phyloP scores from a whole-genome alignment of 1,140 invertebrate species.

The Drosophila pectinifera region DNA sequence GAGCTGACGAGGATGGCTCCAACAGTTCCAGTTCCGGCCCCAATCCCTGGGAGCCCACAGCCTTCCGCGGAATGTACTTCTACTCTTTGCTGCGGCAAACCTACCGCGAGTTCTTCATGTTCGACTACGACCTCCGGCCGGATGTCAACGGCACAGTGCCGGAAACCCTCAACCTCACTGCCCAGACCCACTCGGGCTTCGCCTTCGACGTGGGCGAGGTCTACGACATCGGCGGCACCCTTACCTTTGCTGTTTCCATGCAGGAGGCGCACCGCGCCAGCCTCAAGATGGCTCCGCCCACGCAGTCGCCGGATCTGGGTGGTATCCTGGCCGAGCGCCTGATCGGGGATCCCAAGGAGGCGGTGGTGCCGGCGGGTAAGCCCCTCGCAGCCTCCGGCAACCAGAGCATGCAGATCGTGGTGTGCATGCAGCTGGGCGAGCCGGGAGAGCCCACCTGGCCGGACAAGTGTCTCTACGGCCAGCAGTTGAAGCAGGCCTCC shows the following conservation, averaged over 20 bases:
- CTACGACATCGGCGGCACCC: conserved; percentile 89
- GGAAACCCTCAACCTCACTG: conserved; percentile 88
- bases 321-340: conserved; percentile 75
- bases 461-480: conserved; percentile 86
- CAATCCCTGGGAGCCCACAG: conserved; percentile 64
- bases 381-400: conserved; percentile 49
- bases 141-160: conserved; percentile 87
- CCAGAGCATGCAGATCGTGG: conserved; percentile 86
- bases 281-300: conserved; percentile 79
- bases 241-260: conserved; percentile 88
- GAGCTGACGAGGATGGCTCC: background rate
- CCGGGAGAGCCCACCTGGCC: conserved; percentile 86
- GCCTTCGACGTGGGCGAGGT: conserved; percentile 89
- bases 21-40: conserved; percentile 29
- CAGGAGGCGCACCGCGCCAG: conserved; percentile 86
- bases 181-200: conserved; percentile 87
- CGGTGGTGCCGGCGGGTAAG: background rate
- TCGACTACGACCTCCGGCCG: conserved; percentile 88
- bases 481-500: conserved; percentile 85
- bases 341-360: conserved; percentile 49
- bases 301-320: conserved; percentile 50
- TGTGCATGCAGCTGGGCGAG: conserved; percentile 87
- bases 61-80: conserved; percentile 79
- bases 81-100: conserved; percentile 88
- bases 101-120: conserved; percentile 89